These are phyloP conservation scores for Acrocyrtus sp. DNA, from an alignment of 2,888 invertebrate genomes.

Conservation along the genomic window DNA sequence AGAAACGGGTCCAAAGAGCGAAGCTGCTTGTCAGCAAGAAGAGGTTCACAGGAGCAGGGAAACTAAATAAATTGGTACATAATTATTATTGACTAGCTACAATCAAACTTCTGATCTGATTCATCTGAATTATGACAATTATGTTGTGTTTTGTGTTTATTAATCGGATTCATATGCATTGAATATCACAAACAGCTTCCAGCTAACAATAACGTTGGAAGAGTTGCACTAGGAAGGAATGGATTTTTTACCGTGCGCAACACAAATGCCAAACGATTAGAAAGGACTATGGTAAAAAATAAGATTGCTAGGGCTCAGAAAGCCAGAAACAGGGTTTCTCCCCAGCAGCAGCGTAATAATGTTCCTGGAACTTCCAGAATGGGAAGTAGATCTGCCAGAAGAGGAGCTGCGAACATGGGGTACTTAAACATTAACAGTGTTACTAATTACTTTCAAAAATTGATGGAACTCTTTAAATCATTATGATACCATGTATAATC, in stretches of 20 bases:
- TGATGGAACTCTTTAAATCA: not conserved
- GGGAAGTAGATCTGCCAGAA: conserved; percentile 15
- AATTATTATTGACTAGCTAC: not conserved
- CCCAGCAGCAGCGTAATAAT: conserved; percentile 14
- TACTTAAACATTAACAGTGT: too few species aligned
- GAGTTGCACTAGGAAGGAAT: conserved; percentile 44
- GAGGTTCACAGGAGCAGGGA: conserved; percentile 7
- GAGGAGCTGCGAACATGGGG: not conserved
- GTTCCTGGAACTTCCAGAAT: conserved; percentile 13
- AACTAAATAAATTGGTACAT: conserved; percentile 35
- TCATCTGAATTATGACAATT: too few species aligned
- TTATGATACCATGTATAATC: too few species aligned
- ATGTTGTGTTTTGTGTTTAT: too few species aligned
- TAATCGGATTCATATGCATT: too few species aligned
- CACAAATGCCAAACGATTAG: conserved; percentile 45
- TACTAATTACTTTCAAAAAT: too few species aligned
- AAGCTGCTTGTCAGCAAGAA: conserved; percentile 38
- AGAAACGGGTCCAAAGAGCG: conserved; percentile 54
- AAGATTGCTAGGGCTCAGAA: conserved; percentile 57
- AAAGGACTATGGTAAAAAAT: conserved; percentile 50
- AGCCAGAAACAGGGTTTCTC: conserved; percentile 36
- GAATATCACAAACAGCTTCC: conserved; percentile 17
- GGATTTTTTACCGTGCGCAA: conserved; percentile 55
- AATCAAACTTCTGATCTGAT: too few species aligned
- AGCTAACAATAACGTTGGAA: conserved; percentile 15